Base-by-base conservation (phyloP, 2,797 vertebrate genomes). In the Pangasius krempfi region DNA sequence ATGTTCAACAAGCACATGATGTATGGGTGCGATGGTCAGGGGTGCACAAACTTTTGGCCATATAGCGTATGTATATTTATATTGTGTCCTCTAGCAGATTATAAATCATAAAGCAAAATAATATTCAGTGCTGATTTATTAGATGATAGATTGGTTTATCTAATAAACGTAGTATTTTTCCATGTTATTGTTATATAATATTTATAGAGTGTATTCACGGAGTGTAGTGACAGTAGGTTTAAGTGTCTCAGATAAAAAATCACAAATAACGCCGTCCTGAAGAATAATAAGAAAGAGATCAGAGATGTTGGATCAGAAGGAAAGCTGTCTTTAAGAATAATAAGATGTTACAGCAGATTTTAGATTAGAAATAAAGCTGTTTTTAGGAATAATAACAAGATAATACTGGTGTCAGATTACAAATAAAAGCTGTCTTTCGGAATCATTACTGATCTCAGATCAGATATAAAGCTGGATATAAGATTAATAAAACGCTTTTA, bases 11-110 rank as follows among this genome's bases (percentile, higher is more conserved):
- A 10, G 1, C 18, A 72, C 37, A 25, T 22, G 8, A 8, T 47
- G 44, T 47, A 50, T 50, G 73, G 13, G 27, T n/a, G 44, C 30
- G 52, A 20, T 54, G n/a, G 52, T 79, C 50, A 50, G 27, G 8
- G 76, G 76, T 56, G 78, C 52, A 58, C 78, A 80, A 58, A 80
- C 54, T 80, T 79, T 54, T 54, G 50, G 13, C 50, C 47, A 9
- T 54, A 18, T 14, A 47, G 27, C 18, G 14, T 76, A 14, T 76
- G 73, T 78, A 20, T 20, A 18, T 54, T 78, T 54, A 30, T 54
- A 9, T 8, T 5, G 8, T 27, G 20, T 70, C 18, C 25, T 64
- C 62, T 12, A 66, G 62, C 62, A 30, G 64, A 66, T 66, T 14
- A 66, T 66, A 16, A 16, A 66, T 66, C 13, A 66, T 66, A 16